A percentile compares a stretch with the other conserved stretches of the same genome.
phyloP scores from a whole-genome alignment of 2,888 invertebrate species.

The Tetanocera ferruginea region DNA sequence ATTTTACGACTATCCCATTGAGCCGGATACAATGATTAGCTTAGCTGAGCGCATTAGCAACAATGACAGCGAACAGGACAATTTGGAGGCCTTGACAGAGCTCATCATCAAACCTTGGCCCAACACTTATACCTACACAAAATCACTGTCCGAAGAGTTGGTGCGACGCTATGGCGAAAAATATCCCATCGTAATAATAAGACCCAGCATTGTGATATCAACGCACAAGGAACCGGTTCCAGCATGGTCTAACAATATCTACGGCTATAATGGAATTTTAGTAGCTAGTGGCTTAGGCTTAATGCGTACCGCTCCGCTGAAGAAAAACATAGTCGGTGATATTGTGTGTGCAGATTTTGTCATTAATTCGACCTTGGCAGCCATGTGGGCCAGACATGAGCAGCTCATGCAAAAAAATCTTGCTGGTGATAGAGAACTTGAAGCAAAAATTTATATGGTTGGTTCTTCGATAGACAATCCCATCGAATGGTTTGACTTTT shows the following conservation, averaged over 20 bases:
- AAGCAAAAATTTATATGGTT: slow-evolving; percentile 49
- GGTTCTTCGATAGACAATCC: slow-evolving; percentile 47
- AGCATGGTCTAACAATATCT: slow-evolving; percentile 54
- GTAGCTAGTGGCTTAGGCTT: slow-evolving; percentile 52
- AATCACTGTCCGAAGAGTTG: slow-evolving; percentile 55
- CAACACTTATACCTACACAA: slow-evolving; percentile 56
- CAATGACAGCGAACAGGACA: slow-evolving; percentile 39
- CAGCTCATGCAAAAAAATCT: background rate
- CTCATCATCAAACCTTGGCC: slow-evolving; percentile 55
- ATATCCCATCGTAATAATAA: slow-evolving; percentile 51
- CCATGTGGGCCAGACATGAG: slow-evolving; percentile 52
- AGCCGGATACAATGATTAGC: slow-evolving; percentile 52
- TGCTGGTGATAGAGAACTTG: background rate
- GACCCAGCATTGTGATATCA: slow-evolving; percentile 55
- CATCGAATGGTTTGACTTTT: background rate
- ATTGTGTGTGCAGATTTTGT: slow-evolving; percentile 58
- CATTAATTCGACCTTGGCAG: slow-evolving; percentile 54
- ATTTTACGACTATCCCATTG: slow-evolving; percentile 53
- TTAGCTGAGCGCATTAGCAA: slow-evolving; percentile 43
- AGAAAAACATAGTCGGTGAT: slow-evolving; percentile 44
- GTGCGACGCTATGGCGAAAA: slow-evolving; percentile 49
- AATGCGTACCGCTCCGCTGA: slow-evolving; percentile 45
- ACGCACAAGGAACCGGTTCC: slow-evolving; percentile 56
- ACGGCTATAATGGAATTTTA: slow-evolving; percentile 53
- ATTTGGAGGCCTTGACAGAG: slow-evolving; percentile 45